Conservation (phyloP, 2,888 invertebrate species). For the Brachynemurus nebulosus region DNA sequence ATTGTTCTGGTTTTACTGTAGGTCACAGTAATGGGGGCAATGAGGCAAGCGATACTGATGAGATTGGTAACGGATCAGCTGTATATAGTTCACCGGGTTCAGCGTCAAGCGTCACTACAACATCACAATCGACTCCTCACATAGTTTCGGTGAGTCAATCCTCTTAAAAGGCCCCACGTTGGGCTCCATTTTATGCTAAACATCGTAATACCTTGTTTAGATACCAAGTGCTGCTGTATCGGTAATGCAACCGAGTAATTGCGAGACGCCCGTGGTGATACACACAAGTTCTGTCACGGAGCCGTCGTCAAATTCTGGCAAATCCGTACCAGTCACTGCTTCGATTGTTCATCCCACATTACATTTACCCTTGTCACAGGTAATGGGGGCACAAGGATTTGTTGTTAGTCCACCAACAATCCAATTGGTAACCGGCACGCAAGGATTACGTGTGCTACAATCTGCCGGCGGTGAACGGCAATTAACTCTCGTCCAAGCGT, state of each 20-base stretch:
- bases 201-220: neutral
- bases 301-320: neutral
- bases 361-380: slow-evolving; percentile 37
- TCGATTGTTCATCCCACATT: slow-evolving; percentile 35
- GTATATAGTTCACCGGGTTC: slow-evolving; percentile 22
- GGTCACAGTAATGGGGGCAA: neutral
- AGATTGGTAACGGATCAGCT: slow-evolving; percentile 26
- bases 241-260: neutral
- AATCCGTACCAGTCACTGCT: too few relatives aligned
- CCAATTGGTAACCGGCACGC: slow-evolving; percentile 32
- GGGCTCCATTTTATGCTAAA: neutral
- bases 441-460: slow-evolving; percentile 33
- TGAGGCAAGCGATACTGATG: slow-evolving; percentile 10
- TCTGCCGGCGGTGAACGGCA: slow-evolving; percentile 19
- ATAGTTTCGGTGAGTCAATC: slow-evolving; percentile 8
- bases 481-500: slow-evolving; percentile 27
- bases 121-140: slow-evolving; percentile 16
- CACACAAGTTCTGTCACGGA: neutral
- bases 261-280: neutral
- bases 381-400: slow-evolving; percentile 16
- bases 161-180: too few relatives aligned
- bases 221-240: neutral
- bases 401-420: slow-evolving; percentile 25
- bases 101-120: slow-evolving; percentile 19
- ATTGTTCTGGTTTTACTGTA: neutral